Evolutionary conservation across 1,140 invertebrate genomes (phyloP).

Genomic region (Pararge aegeria): DNA sequence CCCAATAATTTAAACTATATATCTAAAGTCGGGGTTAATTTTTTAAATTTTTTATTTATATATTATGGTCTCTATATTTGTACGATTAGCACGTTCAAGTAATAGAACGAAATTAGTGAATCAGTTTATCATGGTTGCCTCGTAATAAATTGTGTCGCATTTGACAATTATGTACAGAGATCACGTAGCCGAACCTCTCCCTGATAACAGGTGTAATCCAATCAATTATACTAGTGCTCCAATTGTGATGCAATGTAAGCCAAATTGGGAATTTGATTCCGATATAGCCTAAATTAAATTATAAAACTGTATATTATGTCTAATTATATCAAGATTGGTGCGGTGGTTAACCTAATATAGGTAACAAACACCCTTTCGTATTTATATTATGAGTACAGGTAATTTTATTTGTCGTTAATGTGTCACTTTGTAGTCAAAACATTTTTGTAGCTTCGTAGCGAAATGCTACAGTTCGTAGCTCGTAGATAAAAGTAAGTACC

Average conservation of each 20-base stretch:
- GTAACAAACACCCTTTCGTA: too few relatives aligned
- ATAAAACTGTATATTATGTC: not conserved
- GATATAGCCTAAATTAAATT: not conserved
- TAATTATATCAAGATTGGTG: too few relatives aligned
- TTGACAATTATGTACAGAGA: constrained; percentile 12
- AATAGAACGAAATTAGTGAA: not conserved
- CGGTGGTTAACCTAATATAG: too few relatives aligned
- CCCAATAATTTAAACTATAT: too few relatives aligned
- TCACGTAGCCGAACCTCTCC: constrained; percentile 1
- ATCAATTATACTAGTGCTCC: constrained; percentile 9
- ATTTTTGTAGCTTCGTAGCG: too few relatives aligned
- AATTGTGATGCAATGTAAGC: constrained; percentile 1
- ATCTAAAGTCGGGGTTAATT: too few relatives aligned
- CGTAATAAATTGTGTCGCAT: constrained; percentile 6
- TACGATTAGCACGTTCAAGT: not conserved
- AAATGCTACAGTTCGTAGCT: too few relatives aligned
- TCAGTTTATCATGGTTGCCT: not conserved
- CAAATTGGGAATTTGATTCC: not conserved
- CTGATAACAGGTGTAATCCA: constrained; percentile 13
- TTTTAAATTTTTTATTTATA: not conserved
- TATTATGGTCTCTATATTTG: not conserved
- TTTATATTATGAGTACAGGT: too few relatives aligned
- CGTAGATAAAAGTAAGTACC: too few relatives aligned
- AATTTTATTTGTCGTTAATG: too few relatives aligned
- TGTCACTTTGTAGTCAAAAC: too few relatives aligned